Percentiles rank a stretch among this genome's conserved stretches.
Evolutionary conservation across 2,888 invertebrate species (phyloP).

Genomic region (Volucella zonaria): DNA sequence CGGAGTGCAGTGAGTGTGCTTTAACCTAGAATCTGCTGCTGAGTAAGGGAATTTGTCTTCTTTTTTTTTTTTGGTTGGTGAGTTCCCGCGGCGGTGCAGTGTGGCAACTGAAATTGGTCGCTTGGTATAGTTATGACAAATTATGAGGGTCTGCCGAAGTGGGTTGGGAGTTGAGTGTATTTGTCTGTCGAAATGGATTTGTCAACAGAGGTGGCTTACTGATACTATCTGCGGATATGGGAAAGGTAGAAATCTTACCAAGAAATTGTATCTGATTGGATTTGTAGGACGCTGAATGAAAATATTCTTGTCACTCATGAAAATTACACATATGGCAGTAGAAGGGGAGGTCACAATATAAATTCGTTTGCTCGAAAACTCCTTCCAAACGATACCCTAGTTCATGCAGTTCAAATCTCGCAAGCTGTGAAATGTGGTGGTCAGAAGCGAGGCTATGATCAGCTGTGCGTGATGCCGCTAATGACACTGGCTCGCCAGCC

Average conservation of each 20-base stretch:
- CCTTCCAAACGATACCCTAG: too few relatives aligned
- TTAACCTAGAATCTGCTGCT: constrained; percentile 60
- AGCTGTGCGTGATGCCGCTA: too few relatives aligned
- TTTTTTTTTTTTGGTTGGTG: constrained; percentile 8
- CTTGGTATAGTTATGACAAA: constrained; percentile 40
- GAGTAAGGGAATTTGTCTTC: constrained; percentile 23
- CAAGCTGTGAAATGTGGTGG: too few relatives aligned
- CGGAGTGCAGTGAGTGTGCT: constrained; percentile 9
- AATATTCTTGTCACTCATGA: neutral
- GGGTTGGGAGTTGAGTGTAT: neutral
- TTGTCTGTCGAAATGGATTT: constrained; percentile 16
- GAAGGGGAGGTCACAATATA: too few relatives aligned
- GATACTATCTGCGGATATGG: neutral
- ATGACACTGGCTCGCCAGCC: too few relatives aligned
- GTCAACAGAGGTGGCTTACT: neutral
- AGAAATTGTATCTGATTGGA: constrained; percentile 34
- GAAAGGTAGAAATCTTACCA: constrained; percentile 42
- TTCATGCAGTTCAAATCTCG: too few relatives aligned
- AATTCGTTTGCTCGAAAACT: too few relatives aligned
- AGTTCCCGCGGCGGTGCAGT: constrained; percentile 18
- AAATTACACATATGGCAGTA: too few relatives aligned
- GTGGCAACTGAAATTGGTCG: constrained; percentile 38
- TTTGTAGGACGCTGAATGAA: neutral
- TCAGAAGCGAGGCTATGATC: too few relatives aligned
- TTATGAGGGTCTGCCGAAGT: constrained; percentile 24